Percentiles rank a stretch among this genome's conserved stretches.
These are phyloP conservation scores for Luperina testacea DNA, from an alignment of 2,888 invertebrate species.

Conservation along the genomic window DNA sequence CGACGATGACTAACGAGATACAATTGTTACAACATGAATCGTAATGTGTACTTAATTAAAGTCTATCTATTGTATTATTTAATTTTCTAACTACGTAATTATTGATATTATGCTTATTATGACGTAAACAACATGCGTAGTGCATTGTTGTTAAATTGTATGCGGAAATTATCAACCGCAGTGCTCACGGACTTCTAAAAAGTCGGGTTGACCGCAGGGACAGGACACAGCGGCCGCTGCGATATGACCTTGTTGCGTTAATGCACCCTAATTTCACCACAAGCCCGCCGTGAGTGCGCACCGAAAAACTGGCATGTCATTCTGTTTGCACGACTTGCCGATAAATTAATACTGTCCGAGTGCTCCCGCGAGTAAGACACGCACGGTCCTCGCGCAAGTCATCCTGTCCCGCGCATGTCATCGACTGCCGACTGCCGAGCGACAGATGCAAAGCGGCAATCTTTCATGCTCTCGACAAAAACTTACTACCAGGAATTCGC, in stretches of 20 bases:
- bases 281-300: constrained; percentile 76
- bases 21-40: constrained; percentile 58
- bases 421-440: constrained; percentile 54
- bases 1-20: constrained; percentile 64
- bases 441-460: constrained; percentile 72
- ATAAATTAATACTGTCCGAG: constrained; percentile 86
- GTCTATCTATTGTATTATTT: constrained; percentile 37
- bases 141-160: constrained; percentile 66
- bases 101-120: constrained; percentile 49
- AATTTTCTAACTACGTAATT: constrained; percentile 44
- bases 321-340: constrained; percentile 87
- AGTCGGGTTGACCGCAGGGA: constrained; percentile 75
- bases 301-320: constrained; percentile 86
- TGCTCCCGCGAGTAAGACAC: constrained; percentile 78
- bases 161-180: constrained; percentile 81
- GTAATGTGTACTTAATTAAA: constrained; percentile 53
- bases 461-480: constrained; percentile 74
- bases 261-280: constrained; percentile 89
- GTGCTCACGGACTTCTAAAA: constrained; percentile 76
- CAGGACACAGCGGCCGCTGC: constrained; percentile 69
- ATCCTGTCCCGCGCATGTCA: constrained; percentile 66
- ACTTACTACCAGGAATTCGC: constrained; percentile 75
- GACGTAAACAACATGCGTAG: constrained; percentile 60
- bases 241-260: constrained; percentile 87
- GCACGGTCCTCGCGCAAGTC: constrained; percentile 77